Base-by-base conservation (phyloP, 1,140 invertebrate species). In the Hetaerina americana region DNA sequence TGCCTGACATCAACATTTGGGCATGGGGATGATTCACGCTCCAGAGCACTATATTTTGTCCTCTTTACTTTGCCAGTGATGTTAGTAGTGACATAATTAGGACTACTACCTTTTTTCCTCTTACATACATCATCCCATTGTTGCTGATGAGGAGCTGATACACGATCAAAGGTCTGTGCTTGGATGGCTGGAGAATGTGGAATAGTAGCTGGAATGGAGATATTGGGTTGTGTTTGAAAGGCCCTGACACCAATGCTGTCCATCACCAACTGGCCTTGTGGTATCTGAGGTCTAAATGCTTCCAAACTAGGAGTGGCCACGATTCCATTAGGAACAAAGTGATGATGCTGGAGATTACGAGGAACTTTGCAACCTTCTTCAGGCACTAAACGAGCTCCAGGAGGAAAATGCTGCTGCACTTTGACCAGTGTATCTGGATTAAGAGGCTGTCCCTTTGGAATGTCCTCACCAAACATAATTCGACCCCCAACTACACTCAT, bases 71-170 rank as follows among this genome's bases (percentile, higher is more conserved):
- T 73, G 72, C 70, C 29, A 72, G 29, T 57, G 71, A 12, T n/a
- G 22, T 70, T 73, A 71, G 70, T 49, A 72, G 29, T 57, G 71
- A 12, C 40, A 57, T 18, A 57, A 57, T 57, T 57, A 57, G 40
- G 40, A 57, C 40, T 57, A n/a, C 22, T 57, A 5, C 40, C 57
- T 31, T 29, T 71, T 57, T 75, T 71, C 72, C 69, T 70, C 24
- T 57, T 70, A 22, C 40, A 27, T 68, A 73, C 66, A 66, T 71
- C 49, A 66, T 66, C 70, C 70, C 70, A 66, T 26, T 66, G 18
- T 18, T 66, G 22, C 26, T 89, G 89, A 76, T 90, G 88, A 67
- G 91, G 78, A 0, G 89, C 89, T 24, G 89, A 89, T 3, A 91
- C 89, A 70, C 89, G 84, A 72, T 90, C 86, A 75, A 87, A 88